Percentiles rank a stretch among this genome's conserved stretches.
Conservation (phyloP, 2,113 vertebrate species). For the Canis aureus region DNA sequence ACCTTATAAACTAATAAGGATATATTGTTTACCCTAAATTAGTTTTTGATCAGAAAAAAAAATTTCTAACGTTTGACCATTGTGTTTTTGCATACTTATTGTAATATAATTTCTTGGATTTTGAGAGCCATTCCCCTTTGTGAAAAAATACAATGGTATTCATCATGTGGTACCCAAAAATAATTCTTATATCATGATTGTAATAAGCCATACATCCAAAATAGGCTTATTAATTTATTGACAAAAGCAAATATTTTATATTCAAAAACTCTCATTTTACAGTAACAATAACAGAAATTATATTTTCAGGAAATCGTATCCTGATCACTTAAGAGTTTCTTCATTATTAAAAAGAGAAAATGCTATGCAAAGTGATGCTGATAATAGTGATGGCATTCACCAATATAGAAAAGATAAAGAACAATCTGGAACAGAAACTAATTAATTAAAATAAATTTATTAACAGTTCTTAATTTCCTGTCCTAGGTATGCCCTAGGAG, state of each 20-base stretch:
- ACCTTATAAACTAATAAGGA: background rate
- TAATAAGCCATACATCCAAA: background rate
- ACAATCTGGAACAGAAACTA: background rate
- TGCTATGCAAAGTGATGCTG: background rate
- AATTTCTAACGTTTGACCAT: background rate
- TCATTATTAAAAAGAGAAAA: background rate
- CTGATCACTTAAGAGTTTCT: background rate
- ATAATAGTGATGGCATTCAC: background rate
- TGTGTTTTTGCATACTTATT: background rate
- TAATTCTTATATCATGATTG: background rate
- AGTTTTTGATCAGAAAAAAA: background rate
- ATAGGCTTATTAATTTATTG: background rate
- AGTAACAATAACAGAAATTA: background rate
- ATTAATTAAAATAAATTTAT: constrained; percentile 16
- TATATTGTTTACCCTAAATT: constrained; percentile 1
- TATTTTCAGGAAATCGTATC: background rate
- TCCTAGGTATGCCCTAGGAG: background rate
- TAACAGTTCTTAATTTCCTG: background rate
- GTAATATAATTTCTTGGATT: background rate
- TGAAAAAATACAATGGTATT: background rate
- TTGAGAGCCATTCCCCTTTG: background rate
- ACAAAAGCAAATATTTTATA: constrained; percentile 9
- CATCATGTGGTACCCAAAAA: background rate
- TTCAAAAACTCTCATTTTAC: background rate
- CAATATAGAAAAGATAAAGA: background rate